phyloP scores from a whole-genome alignment of 2,888 invertebrate species.

The Ichneumon xanthorius region DNA sequence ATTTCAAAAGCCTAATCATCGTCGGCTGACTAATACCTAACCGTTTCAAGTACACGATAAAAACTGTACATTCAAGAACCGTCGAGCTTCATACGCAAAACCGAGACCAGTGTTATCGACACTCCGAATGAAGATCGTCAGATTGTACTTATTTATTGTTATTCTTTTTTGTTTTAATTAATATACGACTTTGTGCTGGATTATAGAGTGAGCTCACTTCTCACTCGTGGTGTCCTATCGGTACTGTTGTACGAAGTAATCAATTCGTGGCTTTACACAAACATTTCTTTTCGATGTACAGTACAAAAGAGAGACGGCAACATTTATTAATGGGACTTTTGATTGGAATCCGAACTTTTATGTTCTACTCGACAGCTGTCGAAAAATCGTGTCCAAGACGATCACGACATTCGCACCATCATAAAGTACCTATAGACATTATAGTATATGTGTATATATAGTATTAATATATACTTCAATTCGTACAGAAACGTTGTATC shows the following conservation, averaged over 20 bases:
- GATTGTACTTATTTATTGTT: constrained; percentile 56
- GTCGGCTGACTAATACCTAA: constrained; percentile 17
- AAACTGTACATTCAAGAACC: constrained; percentile 34
- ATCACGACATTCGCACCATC: constrained; percentile 54
- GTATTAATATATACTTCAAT: constrained; percentile 54
- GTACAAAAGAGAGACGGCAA: constrained; percentile 58
- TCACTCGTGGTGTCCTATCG: constrained; percentile 33
- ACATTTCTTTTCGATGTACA: constrained; percentile 37
- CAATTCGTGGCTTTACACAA: constrained; percentile 29
- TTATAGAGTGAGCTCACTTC: constrained; percentile 35
- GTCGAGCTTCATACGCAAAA: constrained; percentile 35
- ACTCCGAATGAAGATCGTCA: constrained; percentile 31
- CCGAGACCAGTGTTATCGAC: constrained; percentile 24
- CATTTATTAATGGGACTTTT: constrained; percentile 48
- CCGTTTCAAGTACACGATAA: constrained; percentile 39
- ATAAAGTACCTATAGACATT: constrained; percentile 54
- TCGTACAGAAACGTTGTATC: constrained; percentile 64
- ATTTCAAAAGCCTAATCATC: constrained; percentile 12
- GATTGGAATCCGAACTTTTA: constrained; percentile 56
- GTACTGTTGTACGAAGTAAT: constrained; percentile 26
- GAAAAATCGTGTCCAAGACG: constrained; percentile 41
- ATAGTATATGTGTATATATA: constrained; percentile 25
- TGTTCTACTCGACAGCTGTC: constrained; percentile 53
- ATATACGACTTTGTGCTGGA: constrained; percentile 51
- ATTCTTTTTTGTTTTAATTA: not conserved